These are phyloP conservation scores for Pitta sordida DNA, from an alignment of 2,113 vertebrate species.

Conservation along the genomic window DNA sequence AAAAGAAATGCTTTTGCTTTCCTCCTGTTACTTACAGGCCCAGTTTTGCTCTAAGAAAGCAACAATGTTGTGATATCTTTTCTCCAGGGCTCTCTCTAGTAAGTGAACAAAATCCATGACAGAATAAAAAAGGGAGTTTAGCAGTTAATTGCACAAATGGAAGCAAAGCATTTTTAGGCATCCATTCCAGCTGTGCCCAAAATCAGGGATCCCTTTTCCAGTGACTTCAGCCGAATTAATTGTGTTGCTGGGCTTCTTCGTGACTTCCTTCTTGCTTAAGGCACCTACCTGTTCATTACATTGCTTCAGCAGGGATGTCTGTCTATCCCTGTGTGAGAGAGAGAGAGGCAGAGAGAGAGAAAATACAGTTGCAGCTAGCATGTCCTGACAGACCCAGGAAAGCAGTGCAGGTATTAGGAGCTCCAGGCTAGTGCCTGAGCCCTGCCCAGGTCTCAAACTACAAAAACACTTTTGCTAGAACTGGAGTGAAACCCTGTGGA, in stretches of 20 bases:
- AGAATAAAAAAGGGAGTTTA: background rate
- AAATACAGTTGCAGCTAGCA: background rate
- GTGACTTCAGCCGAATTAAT: background rate
- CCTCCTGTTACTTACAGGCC: background rate
- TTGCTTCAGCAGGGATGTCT: background rate
- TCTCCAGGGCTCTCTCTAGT: background rate
- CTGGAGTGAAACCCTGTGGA: background rate
- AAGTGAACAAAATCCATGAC: background rate
- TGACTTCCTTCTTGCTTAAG: background rate
- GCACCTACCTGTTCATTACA: background rate
- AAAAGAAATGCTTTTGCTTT: background rate
- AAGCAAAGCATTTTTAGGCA: background rate
- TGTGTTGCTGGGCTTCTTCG: background rate
- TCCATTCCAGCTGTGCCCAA: background rate
- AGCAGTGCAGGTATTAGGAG: background rate
- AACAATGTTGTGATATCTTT: background rate
- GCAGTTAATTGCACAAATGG: rapidly evolving
- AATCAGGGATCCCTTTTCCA: background rate
- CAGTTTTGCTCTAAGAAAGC: background rate
- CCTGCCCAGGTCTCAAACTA: background rate
- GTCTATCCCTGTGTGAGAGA: background rate
- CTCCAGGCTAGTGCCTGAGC: background rate
- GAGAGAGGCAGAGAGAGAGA: background rate
- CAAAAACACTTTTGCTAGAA: background rate
- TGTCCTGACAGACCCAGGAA: background rate